Evolutionary conservation across 2,888 invertebrate genomes (phyloP).

Genomic region (Isoperla grammatica): DNA sequence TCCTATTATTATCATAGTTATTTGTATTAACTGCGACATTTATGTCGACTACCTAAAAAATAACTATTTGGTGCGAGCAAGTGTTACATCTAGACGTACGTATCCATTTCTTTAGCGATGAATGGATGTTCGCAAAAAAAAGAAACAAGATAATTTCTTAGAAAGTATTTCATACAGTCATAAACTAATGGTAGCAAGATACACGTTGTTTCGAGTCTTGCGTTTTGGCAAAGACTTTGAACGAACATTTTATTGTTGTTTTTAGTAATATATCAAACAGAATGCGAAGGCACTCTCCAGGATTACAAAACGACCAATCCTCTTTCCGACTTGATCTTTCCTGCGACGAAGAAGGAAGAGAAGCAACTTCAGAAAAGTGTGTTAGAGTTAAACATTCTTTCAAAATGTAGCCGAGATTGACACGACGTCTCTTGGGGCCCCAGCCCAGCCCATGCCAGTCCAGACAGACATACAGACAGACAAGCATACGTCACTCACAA

Average conservation of each 20-base stretch:
- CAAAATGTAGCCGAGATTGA: slow-evolving; percentile 23
- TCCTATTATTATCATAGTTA: no score
- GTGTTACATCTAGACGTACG: no score
- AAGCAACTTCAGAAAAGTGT: slow-evolving; percentile 26
- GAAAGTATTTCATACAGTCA: no score
- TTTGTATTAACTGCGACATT: no score
- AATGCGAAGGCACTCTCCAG: slow-evolving; percentile 24
- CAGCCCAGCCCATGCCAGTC: no score
- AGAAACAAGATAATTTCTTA: no score
- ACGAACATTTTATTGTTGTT: slow-evolving; percentile 6
- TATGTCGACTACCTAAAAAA: no score
- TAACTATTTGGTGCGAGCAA: no score
- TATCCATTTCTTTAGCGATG: no score
- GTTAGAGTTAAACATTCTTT: slow-evolving; percentile 25
- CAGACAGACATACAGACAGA: no score
- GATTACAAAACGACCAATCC: slow-evolving; percentile 21
- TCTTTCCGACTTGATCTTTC: not conserved
- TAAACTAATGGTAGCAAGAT: not conserved
- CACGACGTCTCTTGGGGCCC: slow-evolving; percentile 14
- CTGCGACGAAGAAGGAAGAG: slow-evolving; percentile 2
- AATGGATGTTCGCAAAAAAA: no score
- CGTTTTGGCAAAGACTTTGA: not conserved
- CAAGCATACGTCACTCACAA: no score
- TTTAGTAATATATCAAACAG: slow-evolving; percentile 19
- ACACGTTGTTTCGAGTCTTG: not conserved